Evolutionary conservation across 2,888 invertebrate genomes (phyloP).

Genomic region (Caenorhabditis angaria): DNA sequence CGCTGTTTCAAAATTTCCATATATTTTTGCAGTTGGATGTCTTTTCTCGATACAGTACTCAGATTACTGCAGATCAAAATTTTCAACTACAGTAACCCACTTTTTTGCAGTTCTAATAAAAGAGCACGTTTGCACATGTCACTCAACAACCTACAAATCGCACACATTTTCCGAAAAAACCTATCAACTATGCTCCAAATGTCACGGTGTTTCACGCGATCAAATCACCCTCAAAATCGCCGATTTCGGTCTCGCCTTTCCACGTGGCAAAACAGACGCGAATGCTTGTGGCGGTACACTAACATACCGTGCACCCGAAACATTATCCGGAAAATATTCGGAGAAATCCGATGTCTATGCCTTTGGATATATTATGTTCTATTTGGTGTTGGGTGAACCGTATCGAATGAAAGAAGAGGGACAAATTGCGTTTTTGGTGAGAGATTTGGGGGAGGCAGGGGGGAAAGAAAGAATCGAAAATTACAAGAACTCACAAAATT

Average conservation of each 20-base stretch:
- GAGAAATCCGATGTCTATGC: slow-evolving; percentile 35
- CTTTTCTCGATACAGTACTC: no score
- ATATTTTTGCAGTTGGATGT: no score
- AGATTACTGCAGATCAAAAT: no score
- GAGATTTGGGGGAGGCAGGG: no score
- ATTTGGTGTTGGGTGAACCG: slow-evolving; percentile 21
- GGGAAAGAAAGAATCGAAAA: no score
- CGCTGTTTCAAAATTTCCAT: neutral
- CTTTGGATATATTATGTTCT: slow-evolving; percentile 30
- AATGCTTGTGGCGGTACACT: slow-evolving; percentile 10
- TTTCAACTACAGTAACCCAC: neutral
- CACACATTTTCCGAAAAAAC: neutral
- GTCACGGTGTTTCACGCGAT: slow-evolving; percentile 7
- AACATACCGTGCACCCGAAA: slow-evolving; percentile 21
- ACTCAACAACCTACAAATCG: neutral
- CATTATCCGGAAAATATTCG: slow-evolving; percentile 9
- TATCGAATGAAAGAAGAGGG: slow-evolving; percentile 14
- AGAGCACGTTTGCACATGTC: slow-evolving; percentile 29
- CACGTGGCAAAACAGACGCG: slow-evolving; percentile 5
- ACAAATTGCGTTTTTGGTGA: slow-evolving; percentile 3
- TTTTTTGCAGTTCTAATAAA: slow-evolving; percentile 18
- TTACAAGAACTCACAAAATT: no score
- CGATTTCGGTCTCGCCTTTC: slow-evolving; percentile 28
- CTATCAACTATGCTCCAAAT: neutral
- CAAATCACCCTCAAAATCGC: slow-evolving; percentile 24